Conservation (phyloP, 1,140 invertebrate genomes). For the Anthonomus grandis region DNA sequence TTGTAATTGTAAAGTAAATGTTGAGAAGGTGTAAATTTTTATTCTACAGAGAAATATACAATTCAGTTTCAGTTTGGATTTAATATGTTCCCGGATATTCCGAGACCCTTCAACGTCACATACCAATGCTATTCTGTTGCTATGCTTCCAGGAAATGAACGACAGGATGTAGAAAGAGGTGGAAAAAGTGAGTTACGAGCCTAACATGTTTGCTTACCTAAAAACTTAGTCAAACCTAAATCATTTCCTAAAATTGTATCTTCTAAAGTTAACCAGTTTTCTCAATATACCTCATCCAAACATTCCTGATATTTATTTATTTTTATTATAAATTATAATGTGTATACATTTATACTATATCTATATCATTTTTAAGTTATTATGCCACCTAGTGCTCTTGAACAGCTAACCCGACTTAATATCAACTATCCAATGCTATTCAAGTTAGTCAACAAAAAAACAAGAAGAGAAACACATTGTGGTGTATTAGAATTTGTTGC, state of each 20-base stretch:
- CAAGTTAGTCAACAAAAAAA: constrained; percentile 88
- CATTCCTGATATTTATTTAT: neutral
- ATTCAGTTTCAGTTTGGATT: constrained; percentile 70
- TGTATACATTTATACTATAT: constrained; percentile 23
- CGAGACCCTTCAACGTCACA: constrained; percentile 75
- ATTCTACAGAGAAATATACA: no score
- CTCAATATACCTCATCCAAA: no score
- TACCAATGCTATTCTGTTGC: constrained; percentile 93
- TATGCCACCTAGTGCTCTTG: constrained; percentile 94
- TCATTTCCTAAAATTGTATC: no score
- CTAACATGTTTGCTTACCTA: neutral
- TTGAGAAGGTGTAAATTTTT: no score
- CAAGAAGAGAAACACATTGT: constrained; percentile 87
- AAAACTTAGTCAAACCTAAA: no score
- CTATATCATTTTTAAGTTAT: constrained; percentile 73
- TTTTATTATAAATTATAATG: neutral
- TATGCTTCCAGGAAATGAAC: constrained; percentile 91
- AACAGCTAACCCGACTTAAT: constrained; percentile 88
- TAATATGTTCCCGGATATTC: constrained; percentile 79
- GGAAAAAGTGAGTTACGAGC: constrained; percentile 95
- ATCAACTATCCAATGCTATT: constrained; percentile 99
- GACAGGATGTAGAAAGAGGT: constrained; percentile 94
- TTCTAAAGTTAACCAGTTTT: no score
- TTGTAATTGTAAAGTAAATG: no score
- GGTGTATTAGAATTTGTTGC: constrained; percentile 99